A percentile compares a stretch with the other conserved stretches of the same genome.
Evolutionary conservation across 1,140 invertebrate species (phyloP).

Genomic region (Patella vulgata): DNA sequence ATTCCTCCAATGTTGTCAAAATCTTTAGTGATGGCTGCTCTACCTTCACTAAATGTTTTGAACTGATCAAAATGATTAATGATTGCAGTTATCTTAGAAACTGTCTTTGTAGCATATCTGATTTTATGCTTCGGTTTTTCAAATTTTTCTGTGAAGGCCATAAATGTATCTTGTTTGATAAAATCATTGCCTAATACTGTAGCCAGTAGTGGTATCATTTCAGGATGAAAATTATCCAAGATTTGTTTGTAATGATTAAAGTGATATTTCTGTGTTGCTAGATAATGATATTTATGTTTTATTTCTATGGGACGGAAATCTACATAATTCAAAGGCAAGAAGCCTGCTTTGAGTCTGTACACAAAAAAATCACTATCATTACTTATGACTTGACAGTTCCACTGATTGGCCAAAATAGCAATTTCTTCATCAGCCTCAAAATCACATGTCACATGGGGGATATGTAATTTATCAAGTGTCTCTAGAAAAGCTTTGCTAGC

Average conservation of each 20-base stretch:
- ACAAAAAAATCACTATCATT: conserved; percentile 94
- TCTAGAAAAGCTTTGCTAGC: conserved; percentile 78
- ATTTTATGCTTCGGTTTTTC: conserved; percentile 69
- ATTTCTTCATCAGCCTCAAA: conserved; percentile 90
- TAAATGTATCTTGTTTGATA: conserved; percentile 75
- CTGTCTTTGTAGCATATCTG: conserved; percentile 67
- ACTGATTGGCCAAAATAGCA: conserved; percentile 77
- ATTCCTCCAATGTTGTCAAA: conserved; percentile 36
- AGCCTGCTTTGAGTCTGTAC: conserved; percentile 76
- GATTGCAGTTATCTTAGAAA: conserved; percentile 74
- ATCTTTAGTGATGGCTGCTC: conserved; percentile 40
- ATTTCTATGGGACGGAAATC: conserved; percentile 53
- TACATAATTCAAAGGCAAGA: conserved; percentile 81
- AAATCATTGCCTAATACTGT: conserved; percentile 89
- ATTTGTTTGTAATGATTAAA: conserved; percentile 76
- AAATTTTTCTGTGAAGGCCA: conserved; percentile 76
- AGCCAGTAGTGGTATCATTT: conserved; percentile 80
- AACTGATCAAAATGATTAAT: conserved; percentile 80
- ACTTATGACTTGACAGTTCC: conserved; percentile 86
- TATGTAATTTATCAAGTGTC: conserved; percentile 73
- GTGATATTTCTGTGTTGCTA: conserved; percentile 78
- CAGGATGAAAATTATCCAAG: conserved; percentile 75
- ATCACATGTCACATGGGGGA: conserved; percentile 77
- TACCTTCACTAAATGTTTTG: conserved; percentile 72
- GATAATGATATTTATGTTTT: conserved; percentile 44